These are phyloP conservation scores for Drosophila bocqueti DNA, from an alignment of 1,140 invertebrate genomes.

Conservation along the genomic window DNA sequence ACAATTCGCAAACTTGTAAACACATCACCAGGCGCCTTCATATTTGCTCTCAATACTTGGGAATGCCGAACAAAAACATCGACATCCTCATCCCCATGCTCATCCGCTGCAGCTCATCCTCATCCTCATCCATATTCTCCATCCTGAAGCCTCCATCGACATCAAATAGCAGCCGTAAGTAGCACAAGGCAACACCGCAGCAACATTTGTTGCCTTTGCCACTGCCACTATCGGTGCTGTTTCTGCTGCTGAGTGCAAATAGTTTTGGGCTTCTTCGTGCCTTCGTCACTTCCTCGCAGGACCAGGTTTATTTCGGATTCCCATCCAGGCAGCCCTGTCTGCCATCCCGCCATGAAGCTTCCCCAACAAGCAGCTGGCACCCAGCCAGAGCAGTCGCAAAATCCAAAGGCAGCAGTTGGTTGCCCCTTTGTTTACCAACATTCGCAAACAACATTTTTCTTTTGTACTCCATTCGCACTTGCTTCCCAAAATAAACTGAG, in stretches of 20 bases:
- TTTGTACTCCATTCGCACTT: constrained; percentile 49
- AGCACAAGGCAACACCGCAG: constrained; percentile 52
- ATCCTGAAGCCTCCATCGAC: constrained; percentile 23
- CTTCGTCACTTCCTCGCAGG: constrained; percentile 31
- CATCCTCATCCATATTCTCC: neutral
- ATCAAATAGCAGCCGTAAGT: constrained; percentile 55
- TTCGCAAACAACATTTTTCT: constrained; percentile 60
- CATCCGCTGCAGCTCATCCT: neutral
- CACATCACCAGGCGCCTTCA: constrained; percentile 66
- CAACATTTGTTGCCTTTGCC: constrained; percentile 53
- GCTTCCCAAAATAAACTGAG: constrained; percentile 46
- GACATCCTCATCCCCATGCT: constrained; percentile 13
- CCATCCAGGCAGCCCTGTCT: neutral
- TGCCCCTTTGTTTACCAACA: constrained; percentile 64
- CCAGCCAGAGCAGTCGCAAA: constrained; percentile 52
- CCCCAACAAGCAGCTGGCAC: constrained; percentile 59
- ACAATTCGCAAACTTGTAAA: constrained; percentile 78
- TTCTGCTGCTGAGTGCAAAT: constrained; percentile 67
- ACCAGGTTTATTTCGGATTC: constrained; percentile 47
- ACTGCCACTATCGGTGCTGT: constrained; percentile 18
- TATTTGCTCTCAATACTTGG: constrained; percentile 57
- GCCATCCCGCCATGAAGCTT: neutral
- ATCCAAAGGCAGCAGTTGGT: constrained; percentile 19
- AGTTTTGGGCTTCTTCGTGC: constrained; percentile 65
- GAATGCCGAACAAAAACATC: constrained; percentile 44